Evolutionary conservation across 2,113 vertebrate species (phyloP), one percentile per base, ranked within the genome.

Genomic region (Nyctibius bracteatus): DNA sequence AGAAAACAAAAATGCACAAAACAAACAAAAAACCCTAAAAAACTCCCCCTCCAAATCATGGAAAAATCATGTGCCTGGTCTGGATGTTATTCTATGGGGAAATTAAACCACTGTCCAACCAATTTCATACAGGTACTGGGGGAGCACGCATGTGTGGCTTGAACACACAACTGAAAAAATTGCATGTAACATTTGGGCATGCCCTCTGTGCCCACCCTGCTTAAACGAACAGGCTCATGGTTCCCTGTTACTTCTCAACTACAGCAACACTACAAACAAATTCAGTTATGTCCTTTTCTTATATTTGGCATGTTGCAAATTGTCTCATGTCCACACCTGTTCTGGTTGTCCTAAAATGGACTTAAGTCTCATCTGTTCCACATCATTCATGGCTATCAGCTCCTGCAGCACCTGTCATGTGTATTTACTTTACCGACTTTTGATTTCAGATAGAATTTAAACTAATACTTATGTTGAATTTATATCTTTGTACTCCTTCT

Each of bases 21-120:
- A n/a, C n/a, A n/a, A n/a, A n/a, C n/a, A n/a, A 72, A 19, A 62
- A 27, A 20, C 31, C 23, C 19, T 43, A 74, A 35, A 75, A 55
- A 68, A 23, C 18, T 5, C 15, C 15, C 5, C 16, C 15, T n/a
- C 51, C 46, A 46, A n/a, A 25, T 37, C 5, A 20, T 0, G 1
- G 46, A 63, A 61, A 88, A 91, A 71, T 74, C 54, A 71, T 0
- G 1, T 33, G 14, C n/a, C 20, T 65, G 15, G 8, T 43, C 27
- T 6, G 5, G 63, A 35, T 1, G 0, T 65, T 47, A 46, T 58
- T 81, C 63, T 55, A 1, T 21, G 33, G 25, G 24, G 12, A 75
- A 85, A 87, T 41, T 21, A 84, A 67, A 82, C 33, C 22, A 25
- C 19, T 43, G 71, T 35, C 55, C 22, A 72, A 63, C 9, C 2